Conservation (phyloP, 2,888 invertebrate genomes). For the Acleris literana region DNA sequence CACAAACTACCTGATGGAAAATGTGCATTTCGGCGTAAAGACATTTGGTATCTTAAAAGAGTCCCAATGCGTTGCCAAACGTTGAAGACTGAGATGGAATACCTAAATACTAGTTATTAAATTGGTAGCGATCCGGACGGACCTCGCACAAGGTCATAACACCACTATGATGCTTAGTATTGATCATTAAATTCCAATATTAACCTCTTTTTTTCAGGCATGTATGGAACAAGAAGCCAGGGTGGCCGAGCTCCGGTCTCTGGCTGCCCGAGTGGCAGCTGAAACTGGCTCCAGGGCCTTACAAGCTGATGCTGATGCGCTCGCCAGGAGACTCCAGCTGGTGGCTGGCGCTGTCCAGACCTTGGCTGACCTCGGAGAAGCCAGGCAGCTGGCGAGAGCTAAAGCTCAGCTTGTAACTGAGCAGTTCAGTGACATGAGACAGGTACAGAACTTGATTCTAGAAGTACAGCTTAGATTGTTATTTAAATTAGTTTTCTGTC, state of each 20-base stretch:
- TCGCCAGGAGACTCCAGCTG: conserved; percentile 89
- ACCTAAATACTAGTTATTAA: no score
- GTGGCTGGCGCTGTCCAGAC: conserved; percentile 89
- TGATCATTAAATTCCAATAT: neutral
- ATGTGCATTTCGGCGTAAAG: no score
- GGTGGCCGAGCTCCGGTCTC: conserved; percentile 88
- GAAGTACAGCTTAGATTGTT: no score
- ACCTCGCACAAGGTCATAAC: no score
- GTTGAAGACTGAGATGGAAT: no score
- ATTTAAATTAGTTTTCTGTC: no score
- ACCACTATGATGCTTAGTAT: no score
- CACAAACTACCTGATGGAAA: no score
- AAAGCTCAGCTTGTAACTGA: conserved; percentile 85
- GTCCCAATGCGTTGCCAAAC: no score
- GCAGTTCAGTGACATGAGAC: conserved; percentile 88
- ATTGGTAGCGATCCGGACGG: no score
- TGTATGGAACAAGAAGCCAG: conserved; percentile 90
- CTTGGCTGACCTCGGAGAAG: conserved; percentile 90
- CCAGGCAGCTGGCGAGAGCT: conserved; percentile 83
- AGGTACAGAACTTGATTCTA: conserved; percentile 73
- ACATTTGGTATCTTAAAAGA: no score
- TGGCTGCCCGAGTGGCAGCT: conserved; percentile 90
- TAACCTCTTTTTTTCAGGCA: conserved; percentile 76
- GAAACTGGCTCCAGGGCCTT: conserved; percentile 90
- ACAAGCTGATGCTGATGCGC: conserved; percentile 90